These are phyloP conservation scores for Danio tinwini DNA, from an alignment of 2,797 vertebrate genomes.

Conservation along the genomic window DNA sequence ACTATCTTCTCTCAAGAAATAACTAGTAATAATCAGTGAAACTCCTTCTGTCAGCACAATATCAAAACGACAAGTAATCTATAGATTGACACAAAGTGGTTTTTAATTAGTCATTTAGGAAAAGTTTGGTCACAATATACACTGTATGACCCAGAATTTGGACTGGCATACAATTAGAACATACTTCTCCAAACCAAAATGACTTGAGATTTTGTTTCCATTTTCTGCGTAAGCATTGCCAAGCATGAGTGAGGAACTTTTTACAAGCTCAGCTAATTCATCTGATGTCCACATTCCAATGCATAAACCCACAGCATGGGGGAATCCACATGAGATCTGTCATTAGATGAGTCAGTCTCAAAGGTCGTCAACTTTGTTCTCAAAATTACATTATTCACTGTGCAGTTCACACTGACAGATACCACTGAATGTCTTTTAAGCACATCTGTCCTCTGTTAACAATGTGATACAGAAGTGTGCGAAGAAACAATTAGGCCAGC, in stretches of 20 bases:
- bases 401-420: conserved; percentile 38
- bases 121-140: background rate
- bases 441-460: conserved; percentile 1
- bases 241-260: conserved; percentile 47
- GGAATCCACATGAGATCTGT: conserved; percentile 43
- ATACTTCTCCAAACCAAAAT: background rate
- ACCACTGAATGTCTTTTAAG: conserved; percentile 27
- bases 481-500: background rate
- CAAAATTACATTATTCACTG: background rate
- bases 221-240: conserved; percentile 27
- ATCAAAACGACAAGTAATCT: conserved; percentile 1
- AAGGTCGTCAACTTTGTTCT: conserved; percentile 31
- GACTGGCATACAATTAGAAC: background rate
- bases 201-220: conserved; percentile 8
- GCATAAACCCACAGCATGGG: conserved; percentile 23
- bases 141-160: background rate
- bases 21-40: conserved; percentile 11
- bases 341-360: conserved; percentile 41
- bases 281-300: conserved; percentile 44
- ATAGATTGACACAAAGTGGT: conserved; percentile 5
- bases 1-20: background rate
- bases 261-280: conserved; percentile 48
- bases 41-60: background rate
- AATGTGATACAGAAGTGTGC: background rate
- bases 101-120: conserved; percentile 1